Percentiles rank a stretch among this genome's conserved stretches.
phyloP scores from a whole-genome alignment of 2,113 vertebrate genomes.

The Aegithalos caudatus region DNA sequence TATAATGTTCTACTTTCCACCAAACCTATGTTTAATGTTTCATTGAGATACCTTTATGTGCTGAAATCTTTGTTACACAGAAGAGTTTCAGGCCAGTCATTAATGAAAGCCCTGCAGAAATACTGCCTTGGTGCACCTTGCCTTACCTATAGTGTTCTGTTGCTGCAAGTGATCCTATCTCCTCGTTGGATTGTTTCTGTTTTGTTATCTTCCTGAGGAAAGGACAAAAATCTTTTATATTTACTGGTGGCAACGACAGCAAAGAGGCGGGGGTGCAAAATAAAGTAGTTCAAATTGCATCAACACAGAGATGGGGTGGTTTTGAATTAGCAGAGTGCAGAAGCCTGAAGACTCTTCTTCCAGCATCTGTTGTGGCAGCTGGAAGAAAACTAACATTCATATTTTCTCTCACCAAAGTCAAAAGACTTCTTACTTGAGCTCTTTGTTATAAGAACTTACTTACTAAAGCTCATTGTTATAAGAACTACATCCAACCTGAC shows the following conservation, averaged over 20 bases:
- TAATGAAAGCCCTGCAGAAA: not conserved
- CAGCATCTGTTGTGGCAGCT: not conserved
- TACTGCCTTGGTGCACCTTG: not conserved
- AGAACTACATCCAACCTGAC: not conserved
- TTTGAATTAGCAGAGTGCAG: not conserved
- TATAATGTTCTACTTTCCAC: not conserved
- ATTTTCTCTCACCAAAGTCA: not conserved
- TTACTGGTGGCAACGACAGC: not conserved
- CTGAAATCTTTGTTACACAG: not conserved
- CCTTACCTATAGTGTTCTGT: not conserved
- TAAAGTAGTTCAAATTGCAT: not conserved
- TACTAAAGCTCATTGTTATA: not conserved
- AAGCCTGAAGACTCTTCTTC: not conserved
- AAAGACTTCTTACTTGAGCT: not conserved
- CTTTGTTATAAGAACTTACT: not conserved
- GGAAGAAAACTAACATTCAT: not conserved
- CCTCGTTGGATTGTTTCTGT: not conserved
- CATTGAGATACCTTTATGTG: not conserved
- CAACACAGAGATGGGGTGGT: not conserved
- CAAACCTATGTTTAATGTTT: not conserved
- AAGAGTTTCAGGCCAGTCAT: not conserved
- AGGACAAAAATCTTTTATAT: not conserved
- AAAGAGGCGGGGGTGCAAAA: not conserved
- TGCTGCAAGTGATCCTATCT: not conserved
- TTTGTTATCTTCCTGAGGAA: not conserved